Evolutionary conservation across 2,113 vertebrate species (phyloP).

Genomic region (human): DNA sequence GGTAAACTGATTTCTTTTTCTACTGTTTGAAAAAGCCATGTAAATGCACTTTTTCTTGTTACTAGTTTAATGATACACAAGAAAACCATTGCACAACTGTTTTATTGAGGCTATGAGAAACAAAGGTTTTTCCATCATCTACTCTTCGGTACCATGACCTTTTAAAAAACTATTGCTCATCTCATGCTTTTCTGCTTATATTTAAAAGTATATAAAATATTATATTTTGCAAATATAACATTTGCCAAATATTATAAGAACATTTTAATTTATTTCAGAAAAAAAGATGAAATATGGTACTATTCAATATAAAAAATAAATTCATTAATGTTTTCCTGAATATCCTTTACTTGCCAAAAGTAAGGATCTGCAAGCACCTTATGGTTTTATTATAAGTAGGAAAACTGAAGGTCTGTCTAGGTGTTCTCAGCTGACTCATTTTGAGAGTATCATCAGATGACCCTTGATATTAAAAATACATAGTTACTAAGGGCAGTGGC

Average conservation of each 20-base stretch:
- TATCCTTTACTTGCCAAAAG: neutral
- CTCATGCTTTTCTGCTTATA: constrained; percentile 13
- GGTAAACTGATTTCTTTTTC: constrained; percentile 73
- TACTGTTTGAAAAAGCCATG: constrained; percentile 56
- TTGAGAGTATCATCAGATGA: constrained; percentile 36
- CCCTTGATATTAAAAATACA: constrained; percentile 65
- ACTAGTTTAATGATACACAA: constrained; percentile 25
- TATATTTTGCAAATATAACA: neutral
- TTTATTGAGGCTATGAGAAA: neutral
- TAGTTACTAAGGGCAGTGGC: constrained; percentile 54
- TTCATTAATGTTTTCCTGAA: neutral
- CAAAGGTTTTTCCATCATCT: neutral
- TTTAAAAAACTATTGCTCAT: neutral
- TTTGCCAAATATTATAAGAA: neutral
- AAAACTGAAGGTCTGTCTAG: neutral
- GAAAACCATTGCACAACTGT: constrained; percentile 1
- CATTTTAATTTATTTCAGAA: neutral
- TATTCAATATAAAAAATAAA: neutral
- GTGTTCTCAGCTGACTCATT: constrained; percentile 29
- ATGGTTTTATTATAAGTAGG: neutral
- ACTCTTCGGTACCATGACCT: neutral
- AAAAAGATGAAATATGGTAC: neutral
- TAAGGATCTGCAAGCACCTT: neutral
- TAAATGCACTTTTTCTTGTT: constrained; percentile 67
- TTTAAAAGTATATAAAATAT: neutral